These are phyloP conservation scores for Abscondita cerata DNA, from an alignment of 2,888 invertebrate species.

Conservation along the genomic window DNA sequence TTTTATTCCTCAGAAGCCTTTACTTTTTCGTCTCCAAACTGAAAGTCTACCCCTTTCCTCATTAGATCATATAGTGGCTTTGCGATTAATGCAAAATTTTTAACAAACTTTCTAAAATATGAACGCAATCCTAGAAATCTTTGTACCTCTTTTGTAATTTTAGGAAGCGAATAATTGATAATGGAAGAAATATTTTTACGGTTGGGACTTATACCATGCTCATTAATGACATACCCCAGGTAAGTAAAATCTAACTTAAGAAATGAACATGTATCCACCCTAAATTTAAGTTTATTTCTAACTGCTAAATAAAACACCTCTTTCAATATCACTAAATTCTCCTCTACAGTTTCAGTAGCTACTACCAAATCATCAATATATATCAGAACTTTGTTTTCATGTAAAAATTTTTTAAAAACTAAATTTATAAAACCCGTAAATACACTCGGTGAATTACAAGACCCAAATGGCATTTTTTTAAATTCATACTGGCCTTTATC, in stretches of 20 bases:
- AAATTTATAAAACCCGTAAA: conserved; percentile 9
- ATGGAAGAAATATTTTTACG: not conserved
- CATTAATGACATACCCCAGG: conserved; percentile 46
- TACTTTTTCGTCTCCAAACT: conserved; percentile 26
- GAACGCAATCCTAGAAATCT: conserved; percentile 40
- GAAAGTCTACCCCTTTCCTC: conserved; percentile 33
- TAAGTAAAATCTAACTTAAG: conserved; percentile 43
- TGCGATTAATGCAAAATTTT: conserved; percentile 38
- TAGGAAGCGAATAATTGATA: conserved; percentile 1
- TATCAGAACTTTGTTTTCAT: not conserved
- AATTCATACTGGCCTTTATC: not conserved
- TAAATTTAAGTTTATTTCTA: not conserved
- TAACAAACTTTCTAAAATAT: conserved; percentile 45
- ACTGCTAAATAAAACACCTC: not conserved
- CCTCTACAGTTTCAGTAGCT: not conserved
- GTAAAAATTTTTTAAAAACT: not conserved
- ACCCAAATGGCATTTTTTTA: not conserved
- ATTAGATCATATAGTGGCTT: conserved; percentile 38
- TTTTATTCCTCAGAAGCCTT: not conserved
- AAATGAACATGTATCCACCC: conserved; percentile 41
- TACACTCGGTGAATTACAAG: conserved; percentile 38
- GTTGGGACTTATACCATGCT: conserved; percentile 26
- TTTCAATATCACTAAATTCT: not conserved
- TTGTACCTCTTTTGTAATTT: conserved; percentile 6
- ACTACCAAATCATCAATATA: not conserved